Base-by-base conservation (phyloP, 1,140 invertebrate genomes). In the Zaprionus nigranus region DNA sequence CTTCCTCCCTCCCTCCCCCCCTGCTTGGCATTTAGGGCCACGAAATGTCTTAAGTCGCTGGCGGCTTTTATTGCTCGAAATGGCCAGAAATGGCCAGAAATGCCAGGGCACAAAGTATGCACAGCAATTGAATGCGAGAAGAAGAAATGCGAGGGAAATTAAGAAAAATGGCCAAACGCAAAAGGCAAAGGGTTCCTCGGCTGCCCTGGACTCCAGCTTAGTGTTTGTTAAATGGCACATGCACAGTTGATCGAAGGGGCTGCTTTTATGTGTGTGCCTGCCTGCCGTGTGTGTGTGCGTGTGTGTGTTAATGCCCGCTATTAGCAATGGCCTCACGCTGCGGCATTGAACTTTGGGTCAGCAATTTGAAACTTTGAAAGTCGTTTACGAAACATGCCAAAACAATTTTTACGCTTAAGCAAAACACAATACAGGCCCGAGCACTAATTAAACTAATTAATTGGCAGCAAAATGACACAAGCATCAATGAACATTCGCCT, bases 191-290 rank as follows among this genome's bases (percentile, higher is more conserved):
- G 40, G 40, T 46, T 46, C 30, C 30, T n/a, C 9, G 57, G n/a
- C 15, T 24, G 13, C 22, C 40, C 28, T 40, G 17, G n/a, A 7
- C 6, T 9, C 7, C 24, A 38, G 38, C 84, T 79, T 67, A 71
- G 85, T 79, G 75, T 90, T 88, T 90, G 85, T 81, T 90, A 78
- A 90, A 90, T 88, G 85, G 81, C 72, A 90, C 85, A 90, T 85
- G 72, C 76, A 75, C 61, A 76, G 81, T 84, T 88, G 79, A 88
- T 88, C 81, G 84, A 78, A 59, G 68, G 65, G 65, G 56, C 17
- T 30, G 9, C 15, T 38, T 38, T 1, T 20, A 15, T 36, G n/a
- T 63, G 30, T 56, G 24, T 34, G 38, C 28, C 7, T 9, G 30
- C 30, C 30, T 30, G 26, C 26, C 26, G 56, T 38, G 22, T 3